Base-by-base conservation (phyloP, 2,888 invertebrate genomes). In the Pseudeuparius sepicola region DNA sequence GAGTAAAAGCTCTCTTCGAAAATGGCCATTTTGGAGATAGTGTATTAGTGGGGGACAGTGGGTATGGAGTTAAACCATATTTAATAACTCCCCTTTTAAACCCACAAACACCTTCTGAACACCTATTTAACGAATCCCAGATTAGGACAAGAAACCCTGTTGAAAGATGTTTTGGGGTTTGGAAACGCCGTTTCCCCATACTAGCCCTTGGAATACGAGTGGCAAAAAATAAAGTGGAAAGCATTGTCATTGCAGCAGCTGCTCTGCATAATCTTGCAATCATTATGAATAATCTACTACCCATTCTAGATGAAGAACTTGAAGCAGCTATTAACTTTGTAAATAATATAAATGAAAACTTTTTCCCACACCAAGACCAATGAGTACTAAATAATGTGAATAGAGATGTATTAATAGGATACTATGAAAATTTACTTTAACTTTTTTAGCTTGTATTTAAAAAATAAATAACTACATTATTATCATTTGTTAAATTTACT, bases 101-200 rank as follows among this genome's bases (percentile, higher is more conserved):
- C n/a, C 20, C 20, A 7, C 20, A 9, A 20, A 6, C n/a, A 6
- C 20, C 6, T 7, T 6, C 20, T 20, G 20, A 20, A 20, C 20
- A 20, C n/a, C n/a, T 20, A 9, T 20, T 20, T 20, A 20, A 20
- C n/a, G 46, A 49, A n/a, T n/a, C n/a, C n/a, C n/a, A n/a, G n/a
- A n/a, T n/a, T n/a, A n/a, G n/a, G n/a, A n/a, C n/a, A n/a, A 32
- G 49, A 34, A 47, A 49, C 30, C 31, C 40, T 5, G 31, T 51
- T 2, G 48, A 51, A 42, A 24, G 51, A 27, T 41, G 34, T 13
- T 53, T 48, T 49, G 52, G 52, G 13, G 39, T 52, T 10, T 41
- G 39, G 32, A 52, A 54, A 39, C 33, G 49, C 29, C 14, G 53
- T 31, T 54, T 55, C 45, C 53, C 54, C 14, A 40, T 48, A 14